Base-by-base conservation (phyloP, 2,888 invertebrate genomes). In the Zele albiditarsus region DNA sequence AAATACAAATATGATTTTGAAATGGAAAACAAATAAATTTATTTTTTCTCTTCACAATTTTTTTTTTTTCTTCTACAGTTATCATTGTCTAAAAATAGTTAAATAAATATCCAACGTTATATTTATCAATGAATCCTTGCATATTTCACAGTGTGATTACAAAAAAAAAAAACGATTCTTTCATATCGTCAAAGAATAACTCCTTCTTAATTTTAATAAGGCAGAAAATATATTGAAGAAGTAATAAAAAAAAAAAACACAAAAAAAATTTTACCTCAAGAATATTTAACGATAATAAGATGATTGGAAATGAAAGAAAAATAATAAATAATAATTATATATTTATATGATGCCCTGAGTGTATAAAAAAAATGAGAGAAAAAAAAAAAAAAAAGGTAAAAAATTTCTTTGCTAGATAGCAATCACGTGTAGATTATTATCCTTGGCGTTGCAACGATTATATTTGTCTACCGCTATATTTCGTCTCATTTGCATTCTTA, bases 401-500 rank as follows among this genome's bases (percentile, higher is more conserved):
- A n/a, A n/a, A n/a, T n/a, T n/a, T n/a, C 66, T 57, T 31, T n/a
- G 38, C 25, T 53, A 72, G 38, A 69, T 63, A 58, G 66, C 57
- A 78, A 72, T 66, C 38, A 72, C 66, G 8, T 79, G 78, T 78
- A 77, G 79, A 83, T 83, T 80, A 83, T 84, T 80, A 83, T 81
- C 78, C 76, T 75, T 42, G 73, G 62, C 76, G 76, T 71, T 67
- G 79, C 78, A 78, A 80, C 81, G 82, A 82, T 82, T 80, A 82
- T 80, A 80, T 82, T 81, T 81, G 81, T 80, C 80, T 81, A 81
- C 80, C 81, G 69, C 77, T 76, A 69, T 76, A 82, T 80, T 79
- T 80, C 73, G 74, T 78, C 77, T 82, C 79, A 84, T 84, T 83
- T 84, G 82, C 84, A 84, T 84, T 82, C 81, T 84, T 84, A 83